Evolutionary conservation across 2,113 vertebrate genomes (phyloP), one percentile per base, ranked within the genome.

Genomic region (Echinops telfairi): DNA sequence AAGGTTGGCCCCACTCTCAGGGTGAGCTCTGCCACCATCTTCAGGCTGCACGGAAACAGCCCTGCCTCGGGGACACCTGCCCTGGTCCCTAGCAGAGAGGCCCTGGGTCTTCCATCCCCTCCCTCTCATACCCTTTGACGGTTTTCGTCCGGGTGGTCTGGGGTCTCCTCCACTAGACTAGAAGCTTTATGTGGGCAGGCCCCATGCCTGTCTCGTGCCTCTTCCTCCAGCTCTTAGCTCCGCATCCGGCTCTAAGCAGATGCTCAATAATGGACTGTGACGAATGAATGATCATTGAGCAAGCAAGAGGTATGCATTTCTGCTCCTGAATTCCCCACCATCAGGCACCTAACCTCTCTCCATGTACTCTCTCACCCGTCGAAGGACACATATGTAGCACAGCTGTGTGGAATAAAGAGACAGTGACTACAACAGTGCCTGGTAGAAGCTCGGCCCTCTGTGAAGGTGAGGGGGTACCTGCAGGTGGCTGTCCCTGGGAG

Each of bases 1-100:
- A 27, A 70, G 22, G 31, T 31, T 0, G 33, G 10, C 17, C 79
- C 68, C 9, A 0, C 2, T 1, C 83, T 16, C 5, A 0, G 29
- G 58, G 58, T 58, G 31, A 43, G 22, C 12, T 0, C 4, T 0
- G 0, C 22, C 43, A 58, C 47, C n/a, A 1, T 71, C 53, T 64
- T 43, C 58, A 31, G 86, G 25, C 29, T 88, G 64, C 1, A 14
- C 38, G 23, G n/a, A 11, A 27, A 58, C 8, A 33, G 1, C 27
- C 22, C 64, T 3, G 0, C 40, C 22, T 62, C 7, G 0, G 75
- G 57, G 66, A 40, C 1, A 20, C 38, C 62, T 84, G 33, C 70
- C 87, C 29, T 22, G 70, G 33, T 2, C 29, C 64, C 66, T 57
- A 22, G 47, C 58, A 27, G 20, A 93, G 79, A 29, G 31, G 11